Conservation (phyloP, 2,113 vertebrate species). For the Anhinga rufa region DNA sequence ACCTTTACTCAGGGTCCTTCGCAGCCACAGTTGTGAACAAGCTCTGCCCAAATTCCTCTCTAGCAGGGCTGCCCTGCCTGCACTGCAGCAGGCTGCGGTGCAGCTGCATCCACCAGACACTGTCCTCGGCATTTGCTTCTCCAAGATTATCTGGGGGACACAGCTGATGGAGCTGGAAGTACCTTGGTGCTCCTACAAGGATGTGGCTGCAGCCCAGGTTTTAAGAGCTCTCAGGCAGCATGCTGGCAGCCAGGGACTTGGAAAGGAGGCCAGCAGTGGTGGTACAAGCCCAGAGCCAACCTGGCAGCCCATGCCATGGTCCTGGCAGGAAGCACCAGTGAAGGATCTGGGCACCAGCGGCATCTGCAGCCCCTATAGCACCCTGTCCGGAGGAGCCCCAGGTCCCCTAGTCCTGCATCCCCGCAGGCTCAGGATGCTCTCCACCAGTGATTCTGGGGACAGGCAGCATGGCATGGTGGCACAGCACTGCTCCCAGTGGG, state of each 20-base stretch:
- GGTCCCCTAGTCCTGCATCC: too few relatives aligned
- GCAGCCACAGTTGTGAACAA: neutral
- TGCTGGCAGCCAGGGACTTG: neutral
- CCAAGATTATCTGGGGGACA: neutral
- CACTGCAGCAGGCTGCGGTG: rapidly evolving
- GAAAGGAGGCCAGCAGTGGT: neutral
- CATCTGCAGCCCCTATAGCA: neutral
- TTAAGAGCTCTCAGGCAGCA: neutral
- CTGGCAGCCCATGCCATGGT: neutral
- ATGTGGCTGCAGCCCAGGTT: neutral
- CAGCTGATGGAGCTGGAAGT: neutral
- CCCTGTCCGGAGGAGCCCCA: neutral
- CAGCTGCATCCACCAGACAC: neutral
- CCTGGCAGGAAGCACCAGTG: neutral
- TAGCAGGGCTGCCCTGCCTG: neutral
- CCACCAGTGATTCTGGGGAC: neutral
- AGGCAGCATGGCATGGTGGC: rapidly evolving
- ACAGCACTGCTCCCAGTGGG: rapidly evolving
- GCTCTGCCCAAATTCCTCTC: neutral
- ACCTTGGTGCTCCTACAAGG: neutral
- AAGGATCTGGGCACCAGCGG: neutral
- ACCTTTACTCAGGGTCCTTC: neutral
- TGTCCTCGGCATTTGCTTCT: neutral
- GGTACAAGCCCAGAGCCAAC: neutral
- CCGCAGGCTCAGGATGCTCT: neutral